Base-by-base conservation (phyloP, 30 jellyfish, hydroid and myxozoan species). In the Morbakka virulenta region DNA sequence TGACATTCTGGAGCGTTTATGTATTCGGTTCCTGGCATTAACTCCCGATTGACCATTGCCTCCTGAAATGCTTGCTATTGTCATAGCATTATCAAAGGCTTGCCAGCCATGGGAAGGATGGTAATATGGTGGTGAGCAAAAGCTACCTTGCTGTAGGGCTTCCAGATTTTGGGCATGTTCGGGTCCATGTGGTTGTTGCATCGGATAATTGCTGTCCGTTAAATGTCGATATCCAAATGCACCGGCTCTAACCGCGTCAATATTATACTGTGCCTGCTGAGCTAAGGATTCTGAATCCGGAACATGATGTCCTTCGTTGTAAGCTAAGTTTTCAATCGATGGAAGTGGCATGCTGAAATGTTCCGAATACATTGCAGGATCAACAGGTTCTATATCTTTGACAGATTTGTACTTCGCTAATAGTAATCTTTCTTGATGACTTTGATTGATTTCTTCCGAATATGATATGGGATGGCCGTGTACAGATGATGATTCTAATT, bases 1-100 rank as follows among this genome's bases (percentile, higher is more conserved):
- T 34, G 96, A 83, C 98, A 91, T 91, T 79, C 96, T 81, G 64
- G 96, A 78, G 31, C 98, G 88, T 48, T 91, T 91, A 26, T 84
- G 98, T 81, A 86, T 75, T 20, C 70, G 78, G 25, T 85, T 84
- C n/a, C 70, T 74, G 25, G 87, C 66, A 29, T 49, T 65, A 25
- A 76, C 85, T 9, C 83, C 85, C 23, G 64, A 51, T 13, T 53
- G 69, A 17, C 67, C 69, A 4, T 64, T 82, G 23, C 67, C 48
- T n/a, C 73, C 87, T 11, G 67, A 57, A 11, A 83, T 66, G 29
- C 69, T 53, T 4, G 95, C 83, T 69, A 83, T 53, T 87, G 67
- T 73, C 0, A 69, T 20, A 14, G 36, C 61, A 21, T 49, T 82
- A n/a, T 83, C 95, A 64, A 52, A 83, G 4, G 81, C 87, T 11